A percentile compares a stretch with the other conserved stretches of the same genome.
These are phyloP conservation scores for Xanthia togata DNA, from an alignment of 2,888 invertebrate species.

Conservation along the genomic window DNA sequence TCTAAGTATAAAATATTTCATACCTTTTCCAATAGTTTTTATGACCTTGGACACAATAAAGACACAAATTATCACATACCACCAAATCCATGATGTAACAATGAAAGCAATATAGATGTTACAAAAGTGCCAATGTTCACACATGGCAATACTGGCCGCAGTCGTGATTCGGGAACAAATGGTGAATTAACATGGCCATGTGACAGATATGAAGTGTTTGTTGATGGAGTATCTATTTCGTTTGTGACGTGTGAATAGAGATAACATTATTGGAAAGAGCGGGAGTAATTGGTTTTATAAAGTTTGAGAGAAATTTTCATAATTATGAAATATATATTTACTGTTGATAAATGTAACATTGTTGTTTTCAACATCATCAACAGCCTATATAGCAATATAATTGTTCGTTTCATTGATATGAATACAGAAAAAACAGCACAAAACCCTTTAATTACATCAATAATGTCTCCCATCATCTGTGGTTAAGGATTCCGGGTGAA, in stretches of 20 bases:
- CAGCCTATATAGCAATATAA: not conserved
- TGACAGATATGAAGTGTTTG: slow-evolving; percentile 48
- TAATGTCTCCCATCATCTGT: no score
- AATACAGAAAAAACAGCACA: not conserved
- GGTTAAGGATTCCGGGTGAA: no score
- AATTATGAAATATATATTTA: not conserved
- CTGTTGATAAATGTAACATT: not conserved
- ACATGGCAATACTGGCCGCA: slow-evolving; percentile 27
- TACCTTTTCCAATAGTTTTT: slow-evolving; percentile 24
- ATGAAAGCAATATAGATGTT: slow-evolving; percentile 43
- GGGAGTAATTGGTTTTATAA: not conserved
- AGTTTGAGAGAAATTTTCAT: not conserved
- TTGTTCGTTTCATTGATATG: not conserved
- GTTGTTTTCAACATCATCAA: not conserved
- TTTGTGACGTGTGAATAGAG: not conserved
- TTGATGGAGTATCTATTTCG: slow-evolving; percentile 49
- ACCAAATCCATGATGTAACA: slow-evolving; percentile 58
- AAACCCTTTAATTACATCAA: not conserved
- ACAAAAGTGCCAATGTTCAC: slow-evolving; percentile 59
- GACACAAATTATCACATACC: slow-evolving; percentile 62
- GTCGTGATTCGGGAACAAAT: slow-evolving; percentile 54
- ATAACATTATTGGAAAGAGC: not conserved
- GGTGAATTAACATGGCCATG: slow-evolving; percentile 51
- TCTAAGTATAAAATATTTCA: slow-evolving; percentile 12
- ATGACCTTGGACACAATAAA: slow-evolving; percentile 39